Evolutionary conservation across 2,113 vertebrate species (phyloP).

Genomic region (Puma concolor): DNA sequence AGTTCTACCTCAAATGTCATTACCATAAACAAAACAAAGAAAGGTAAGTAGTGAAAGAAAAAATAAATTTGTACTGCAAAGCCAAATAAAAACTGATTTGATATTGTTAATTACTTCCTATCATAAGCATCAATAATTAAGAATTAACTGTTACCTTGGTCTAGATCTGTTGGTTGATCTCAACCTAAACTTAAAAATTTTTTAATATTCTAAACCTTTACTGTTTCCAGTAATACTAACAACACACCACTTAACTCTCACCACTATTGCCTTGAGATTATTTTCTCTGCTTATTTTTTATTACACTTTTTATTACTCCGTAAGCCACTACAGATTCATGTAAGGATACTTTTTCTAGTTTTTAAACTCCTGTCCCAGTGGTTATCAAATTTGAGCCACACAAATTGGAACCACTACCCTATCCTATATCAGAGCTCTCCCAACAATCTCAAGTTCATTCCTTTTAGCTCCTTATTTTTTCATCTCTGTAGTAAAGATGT

Average conservation of each 20-base stretch:
- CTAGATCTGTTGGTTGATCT: not conserved
- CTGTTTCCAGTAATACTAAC: conserved; percentile 19
- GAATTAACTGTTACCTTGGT: not conserved
- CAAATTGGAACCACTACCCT: not conserved
- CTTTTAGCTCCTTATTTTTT: not conserved
- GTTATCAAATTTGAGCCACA: not conserved
- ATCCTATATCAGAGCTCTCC: not conserved
- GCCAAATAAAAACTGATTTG: not conserved
- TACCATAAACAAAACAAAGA: not conserved
- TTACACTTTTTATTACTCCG: not conserved
- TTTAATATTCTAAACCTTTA: not conserved
- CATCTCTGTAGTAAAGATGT: not conserved
- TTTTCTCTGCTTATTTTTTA: conserved; percentile 33
- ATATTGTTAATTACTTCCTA: not conserved
- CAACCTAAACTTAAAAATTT: not conserved
- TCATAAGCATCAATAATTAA: not conserved
- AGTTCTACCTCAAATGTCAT: not conserved
- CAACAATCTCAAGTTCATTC: not conserved
- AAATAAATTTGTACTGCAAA: not conserved
- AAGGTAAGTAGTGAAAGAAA: not conserved
- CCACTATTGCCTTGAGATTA: not conserved
- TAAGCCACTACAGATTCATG: not conserved
- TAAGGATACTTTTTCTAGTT: not conserved
- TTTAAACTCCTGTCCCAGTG: not conserved
- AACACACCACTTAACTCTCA: not conserved